Evolutionary conservation across 2,797 vertebrate genomes (phyloP).

Genomic region (Sciurus carolinensis): DNA sequence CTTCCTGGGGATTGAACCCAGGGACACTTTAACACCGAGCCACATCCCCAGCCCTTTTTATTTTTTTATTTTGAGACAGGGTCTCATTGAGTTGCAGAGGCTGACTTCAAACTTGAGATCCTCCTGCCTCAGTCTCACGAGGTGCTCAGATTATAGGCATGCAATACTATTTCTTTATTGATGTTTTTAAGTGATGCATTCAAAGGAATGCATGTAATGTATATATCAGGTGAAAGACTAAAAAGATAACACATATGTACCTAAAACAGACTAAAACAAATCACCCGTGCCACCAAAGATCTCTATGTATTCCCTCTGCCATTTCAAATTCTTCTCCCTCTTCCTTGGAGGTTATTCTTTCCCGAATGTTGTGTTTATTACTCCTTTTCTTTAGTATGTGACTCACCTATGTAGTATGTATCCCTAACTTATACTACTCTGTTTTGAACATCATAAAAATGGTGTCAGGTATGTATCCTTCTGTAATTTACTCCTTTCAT

Average conservation of each 20-base stretch:
- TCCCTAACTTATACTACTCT: background rate
- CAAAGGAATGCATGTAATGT: background rate
- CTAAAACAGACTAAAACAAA: background rate
- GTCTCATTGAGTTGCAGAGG: too few relatives aligned
- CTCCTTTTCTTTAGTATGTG: background rate
- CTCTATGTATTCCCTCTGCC: background rate
- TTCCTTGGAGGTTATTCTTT: background rate
- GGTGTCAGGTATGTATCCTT: background rate
- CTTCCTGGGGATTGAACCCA: too few relatives aligned
- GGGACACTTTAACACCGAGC: too few relatives aligned
- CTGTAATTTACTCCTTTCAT: background rate
- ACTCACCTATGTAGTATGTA: background rate
- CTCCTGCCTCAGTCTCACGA: too few relatives aligned
- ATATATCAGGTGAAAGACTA: background rate
- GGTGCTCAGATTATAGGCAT: too few relatives aligned
- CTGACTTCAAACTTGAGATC: too few relatives aligned
- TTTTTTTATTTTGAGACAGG: too few relatives aligned
- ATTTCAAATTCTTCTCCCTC: background rate
- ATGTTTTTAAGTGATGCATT: slow-evolving; percentile 49
- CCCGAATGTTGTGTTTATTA: background rate
- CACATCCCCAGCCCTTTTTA: too few relatives aligned
- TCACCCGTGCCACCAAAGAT: background rate
- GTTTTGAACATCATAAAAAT: background rate
- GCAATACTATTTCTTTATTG: slow-evolving; percentile 9
- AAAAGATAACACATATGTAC: background rate